Evolutionary conservation across 2,888 invertebrate genomes (phyloP).

Genomic region (Gonocerus acuteangulatus): DNA sequence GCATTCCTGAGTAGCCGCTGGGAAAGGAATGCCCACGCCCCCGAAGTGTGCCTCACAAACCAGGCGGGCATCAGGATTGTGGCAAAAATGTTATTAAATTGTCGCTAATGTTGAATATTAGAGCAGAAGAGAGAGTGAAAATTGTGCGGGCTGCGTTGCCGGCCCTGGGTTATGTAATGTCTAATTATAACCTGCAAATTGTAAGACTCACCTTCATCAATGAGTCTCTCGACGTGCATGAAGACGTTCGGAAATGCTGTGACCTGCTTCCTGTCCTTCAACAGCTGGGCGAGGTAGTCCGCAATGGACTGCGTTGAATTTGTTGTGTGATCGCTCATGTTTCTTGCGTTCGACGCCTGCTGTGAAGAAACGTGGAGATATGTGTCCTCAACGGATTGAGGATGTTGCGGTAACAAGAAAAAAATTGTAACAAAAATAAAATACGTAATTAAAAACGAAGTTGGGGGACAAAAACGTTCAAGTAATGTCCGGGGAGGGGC

Average conservation of each 20-base stretch:
- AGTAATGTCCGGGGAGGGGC: not conserved
- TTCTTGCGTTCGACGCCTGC: slow-evolving; percentile 4
- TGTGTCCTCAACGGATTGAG: not conserved
- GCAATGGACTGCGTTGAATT: slow-evolving; percentile 89
- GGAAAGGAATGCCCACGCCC: not conserved
- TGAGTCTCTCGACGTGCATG: slow-evolving; percentile 95
- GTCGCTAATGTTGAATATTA: too few relatives aligned
- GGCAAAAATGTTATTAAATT: not conserved
- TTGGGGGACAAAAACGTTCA: not conserved
- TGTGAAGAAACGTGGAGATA: not conserved
- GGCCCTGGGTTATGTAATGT: slow-evolving; percentile 13
- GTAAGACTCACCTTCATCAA: slow-evolving; percentile 89
- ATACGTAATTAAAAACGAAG: too few relatives aligned
- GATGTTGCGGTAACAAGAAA: not conserved
- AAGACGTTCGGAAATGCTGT: slow-evolving; percentile 99
- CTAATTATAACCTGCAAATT: slow-evolving; percentile 13
- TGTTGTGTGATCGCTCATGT: slow-evolving; percentile 37
- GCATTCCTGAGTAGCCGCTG: not conserved
- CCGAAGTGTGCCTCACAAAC: not conserved
- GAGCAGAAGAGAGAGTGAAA: too few relatives aligned
- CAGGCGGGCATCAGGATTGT: too few relatives aligned
- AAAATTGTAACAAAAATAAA: not conserved
- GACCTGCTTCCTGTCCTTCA: slow-evolving; percentile 99
- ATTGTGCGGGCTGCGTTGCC: too few relatives aligned
- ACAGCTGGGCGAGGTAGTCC: slow-evolving; percentile 98